phyloP scores from a whole-genome alignment of 2,888 invertebrate genomes.

The Chouioia cunea region DNA sequence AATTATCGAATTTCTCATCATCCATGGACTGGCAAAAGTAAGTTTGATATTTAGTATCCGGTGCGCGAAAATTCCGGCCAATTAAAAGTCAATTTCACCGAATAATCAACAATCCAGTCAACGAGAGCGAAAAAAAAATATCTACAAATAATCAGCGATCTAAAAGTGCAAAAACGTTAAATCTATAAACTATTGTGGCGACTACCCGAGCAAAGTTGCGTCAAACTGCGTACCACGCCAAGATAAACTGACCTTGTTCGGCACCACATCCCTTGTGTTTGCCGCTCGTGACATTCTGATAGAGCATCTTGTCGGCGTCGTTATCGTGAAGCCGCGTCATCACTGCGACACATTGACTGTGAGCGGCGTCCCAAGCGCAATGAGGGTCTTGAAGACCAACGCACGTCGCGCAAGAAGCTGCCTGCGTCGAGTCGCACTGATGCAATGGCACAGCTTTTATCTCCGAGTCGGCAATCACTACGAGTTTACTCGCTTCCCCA shows the following conservation, averaged over 20 bases:
- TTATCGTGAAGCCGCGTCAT: slow-evolving; percentile 73
- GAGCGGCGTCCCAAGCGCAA: slow-evolving; percentile 91
- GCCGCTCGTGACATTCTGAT: slow-evolving; percentile 81
- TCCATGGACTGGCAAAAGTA: no score
- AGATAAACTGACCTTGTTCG: slow-evolving; percentile 59
- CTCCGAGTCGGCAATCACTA: slow-evolving; percentile 90
- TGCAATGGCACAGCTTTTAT: slow-evolving; percentile 88
- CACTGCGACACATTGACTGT: slow-evolving; percentile 72
- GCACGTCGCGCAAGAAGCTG: slow-evolving; percentile 80
- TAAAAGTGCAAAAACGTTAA: no score
- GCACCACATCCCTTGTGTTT: slow-evolving; percentile 73
- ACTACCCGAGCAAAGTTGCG: no score
- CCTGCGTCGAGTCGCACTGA: slow-evolving; percentile 75
- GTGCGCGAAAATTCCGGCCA: no score
- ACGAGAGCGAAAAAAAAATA: background rate
- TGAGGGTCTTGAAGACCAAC: slow-evolving; percentile 95
- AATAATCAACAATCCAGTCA: background rate
- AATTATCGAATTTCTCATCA: no score
- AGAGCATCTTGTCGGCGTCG: slow-evolving; percentile 73
- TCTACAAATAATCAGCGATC: background rate
- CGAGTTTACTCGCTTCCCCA: slow-evolving; percentile 82
- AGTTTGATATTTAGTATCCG: no score
- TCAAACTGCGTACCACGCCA: background rate
- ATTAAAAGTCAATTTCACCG: no score
- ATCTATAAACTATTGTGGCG: no score